phyloP scores from a whole-genome alignment of 2,888 invertebrate genomes.

The Ypsolopha sequella region DNA sequence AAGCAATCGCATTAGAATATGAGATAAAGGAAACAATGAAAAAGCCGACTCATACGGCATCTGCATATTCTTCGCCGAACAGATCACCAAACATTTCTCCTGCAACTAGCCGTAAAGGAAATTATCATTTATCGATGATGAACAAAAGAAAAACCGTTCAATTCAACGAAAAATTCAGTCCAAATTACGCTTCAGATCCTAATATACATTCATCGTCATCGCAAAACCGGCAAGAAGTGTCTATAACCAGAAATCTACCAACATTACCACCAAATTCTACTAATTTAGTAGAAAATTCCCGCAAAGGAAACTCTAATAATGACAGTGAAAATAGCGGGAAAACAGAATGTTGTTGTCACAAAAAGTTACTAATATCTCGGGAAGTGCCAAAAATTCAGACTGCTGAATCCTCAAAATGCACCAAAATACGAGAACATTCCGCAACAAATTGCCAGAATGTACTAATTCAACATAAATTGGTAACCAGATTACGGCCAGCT shows the following conservation, averaged over 20 bases:
- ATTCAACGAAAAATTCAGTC: conserved; percentile 34
- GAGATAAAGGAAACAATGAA: conserved; percentile 41
- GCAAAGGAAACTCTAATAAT: conserved; percentile 21
- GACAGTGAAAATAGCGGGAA: conserved; percentile 10
- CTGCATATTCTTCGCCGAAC: conserved; percentile 40
- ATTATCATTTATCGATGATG: conserved; percentile 53
- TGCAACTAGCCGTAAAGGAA: conserved; percentile 32
- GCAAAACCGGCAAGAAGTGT: conserved; percentile 12
- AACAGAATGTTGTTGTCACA: conserved; percentile 16
- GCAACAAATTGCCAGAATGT: conserved; percentile 20
- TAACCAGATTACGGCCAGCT: conserved; percentile 40
- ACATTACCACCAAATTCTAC: conserved; percentile 15
- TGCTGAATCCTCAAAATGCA: not conserved
- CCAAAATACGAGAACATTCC: not conserved
- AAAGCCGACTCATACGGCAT: conserved; percentile 26
- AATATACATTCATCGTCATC: conserved; percentile 35
- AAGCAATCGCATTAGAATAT: conserved; percentile 58
- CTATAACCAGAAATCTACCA: conserved; percentile 6
- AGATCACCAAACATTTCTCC: conserved; percentile 44
- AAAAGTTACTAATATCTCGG: conserved; percentile 15
- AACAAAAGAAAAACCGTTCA: conserved; percentile 34
- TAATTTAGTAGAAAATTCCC: conserved; percentile 17
- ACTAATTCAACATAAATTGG: conserved; percentile 37
- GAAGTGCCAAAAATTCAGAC: conserved; percentile 16
- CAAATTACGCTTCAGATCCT: conserved; percentile 43